Evolutionary conservation across 2,797 vertebrate genomes (phyloP), one percentile per base, ranked within the genome.

Genomic region (Macroramphosus scolopax): DNA sequence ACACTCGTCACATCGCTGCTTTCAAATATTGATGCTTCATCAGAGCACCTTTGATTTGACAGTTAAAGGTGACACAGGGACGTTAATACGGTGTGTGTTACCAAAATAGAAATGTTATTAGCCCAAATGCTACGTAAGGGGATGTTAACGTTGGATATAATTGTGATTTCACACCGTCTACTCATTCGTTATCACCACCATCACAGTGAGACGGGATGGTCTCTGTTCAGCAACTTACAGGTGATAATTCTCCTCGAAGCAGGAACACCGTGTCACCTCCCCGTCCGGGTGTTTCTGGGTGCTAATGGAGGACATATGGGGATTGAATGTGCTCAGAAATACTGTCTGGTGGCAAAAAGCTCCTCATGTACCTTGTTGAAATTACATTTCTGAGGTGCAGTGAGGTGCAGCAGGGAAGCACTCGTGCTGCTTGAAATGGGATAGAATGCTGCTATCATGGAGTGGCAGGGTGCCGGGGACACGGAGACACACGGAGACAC

Each of bases 301-400:
- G 59, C 43, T 78, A 77, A 82, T 66, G 66, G 59, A 57, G 43
- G 62, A 64, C 66, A 73, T 57, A 40, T 41, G 51, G 39, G 43
- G 51, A 48, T 45, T 42, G 66, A 43, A 54, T 65, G 42, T 44
- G 59, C 51, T 71, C 36, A 57, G 54, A 73, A 79, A 71, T 18
- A 47, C 37, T 34, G 51, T 59, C 54, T 72, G 45, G 41, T 62
- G 56, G 49, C 39, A 70, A 24, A 31, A 63, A 45, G 50, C 54
- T 66, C 51, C 53, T 43, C 12, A 28, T 46, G 54, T 42, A 55
- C 47, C 42, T 30, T 30, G 46, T 61, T 70, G 68, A 73, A 76
- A 70, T 61, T 40, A 80, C 52, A 63, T 73, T 72, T 77, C 55
- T 45, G 46, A 57, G 38, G 52, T 55, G 63, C 68, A 59, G 40